A percentile compares a stretch with the other conserved stretches of the same genome.
These are phyloP conservation scores for Pogona vitticeps DNA, from an alignment of 2,113 vertebrate genomes.

Conservation along the genomic window DNA sequence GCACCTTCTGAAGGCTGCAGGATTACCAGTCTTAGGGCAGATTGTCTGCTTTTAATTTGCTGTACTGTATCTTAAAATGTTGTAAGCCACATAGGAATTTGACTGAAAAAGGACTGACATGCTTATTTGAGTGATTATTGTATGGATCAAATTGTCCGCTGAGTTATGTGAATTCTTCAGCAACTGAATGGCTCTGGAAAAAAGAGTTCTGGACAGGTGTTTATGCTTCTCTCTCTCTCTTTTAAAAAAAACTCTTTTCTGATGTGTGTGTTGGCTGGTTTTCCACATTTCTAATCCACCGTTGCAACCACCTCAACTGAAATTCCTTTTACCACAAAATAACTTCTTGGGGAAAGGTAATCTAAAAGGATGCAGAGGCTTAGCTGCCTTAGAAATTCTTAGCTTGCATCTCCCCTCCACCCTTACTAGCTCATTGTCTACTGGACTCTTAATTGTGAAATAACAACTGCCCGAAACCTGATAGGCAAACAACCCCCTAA, in stretches of 20 bases:
- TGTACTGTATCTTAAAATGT: background rate
- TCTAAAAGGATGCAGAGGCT: background rate
- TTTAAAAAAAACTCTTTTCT: no score
- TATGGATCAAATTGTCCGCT: background rate
- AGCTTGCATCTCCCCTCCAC: background rate
- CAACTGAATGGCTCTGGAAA: no score
- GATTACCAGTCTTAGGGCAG: no score
- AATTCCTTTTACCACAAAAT: background rate
- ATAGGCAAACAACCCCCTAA: constrained; percentile 69
- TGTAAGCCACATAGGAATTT: background rate
- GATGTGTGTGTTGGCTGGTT: background rate
- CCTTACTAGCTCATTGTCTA: background rate
- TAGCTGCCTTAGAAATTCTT: background rate
- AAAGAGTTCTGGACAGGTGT: no score
- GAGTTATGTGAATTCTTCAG: no score
- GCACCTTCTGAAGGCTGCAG: no score
- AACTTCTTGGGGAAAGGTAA: background rate
- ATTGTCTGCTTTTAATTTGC: background rate
- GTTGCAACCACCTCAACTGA: background rate
- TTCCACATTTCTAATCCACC: background rate
- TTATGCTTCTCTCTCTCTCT: no score
- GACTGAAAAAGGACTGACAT: background rate
- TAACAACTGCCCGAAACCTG: constrained; percentile 33
- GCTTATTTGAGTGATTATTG: background rate
- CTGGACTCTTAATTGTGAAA: background rate